These are phyloP conservation scores for Acanthopleura granulata DNA, from an alignment of 2,888 invertebrate genomes.

Conservation along the genomic window DNA sequence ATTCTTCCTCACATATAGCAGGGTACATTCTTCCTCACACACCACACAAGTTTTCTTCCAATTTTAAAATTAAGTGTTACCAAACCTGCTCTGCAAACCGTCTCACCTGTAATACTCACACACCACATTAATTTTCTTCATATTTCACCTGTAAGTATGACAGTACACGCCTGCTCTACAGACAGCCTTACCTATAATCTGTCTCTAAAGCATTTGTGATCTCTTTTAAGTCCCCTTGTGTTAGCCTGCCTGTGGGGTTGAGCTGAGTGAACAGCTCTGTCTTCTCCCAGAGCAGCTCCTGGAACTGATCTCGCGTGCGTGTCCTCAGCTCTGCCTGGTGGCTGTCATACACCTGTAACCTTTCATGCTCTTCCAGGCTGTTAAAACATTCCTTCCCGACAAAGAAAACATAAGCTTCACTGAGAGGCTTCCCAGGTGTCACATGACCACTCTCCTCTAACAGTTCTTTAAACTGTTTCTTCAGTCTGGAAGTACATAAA, in stretches of 20 bases:
- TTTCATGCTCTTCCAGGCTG: conserved; percentile 89
- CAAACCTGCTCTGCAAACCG: no score
- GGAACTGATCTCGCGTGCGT: conserved; percentile 79
- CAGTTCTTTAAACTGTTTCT: conserved; percentile 92
- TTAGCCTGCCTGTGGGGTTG: conserved; percentile 88
- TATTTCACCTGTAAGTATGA: no score
- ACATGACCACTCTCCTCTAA: conserved; percentile 95
- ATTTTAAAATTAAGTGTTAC: no score
- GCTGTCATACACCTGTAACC: conserved; percentile 91
- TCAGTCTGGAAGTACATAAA: conserved; percentile 79
- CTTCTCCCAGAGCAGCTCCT: conserved; percentile 92
- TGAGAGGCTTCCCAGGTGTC: conserved; percentile 92
- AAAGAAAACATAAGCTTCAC: conserved; percentile 86
- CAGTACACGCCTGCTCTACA: no score
- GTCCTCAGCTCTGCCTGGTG: conserved; percentile 76
- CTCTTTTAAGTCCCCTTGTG: conserved; percentile 93
- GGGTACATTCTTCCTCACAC: no score
- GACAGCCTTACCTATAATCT: conserved; percentile 81
- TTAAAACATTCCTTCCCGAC: conserved; percentile 96
- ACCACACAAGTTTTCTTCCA: no score
- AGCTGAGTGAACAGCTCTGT: conserved; percentile 94
- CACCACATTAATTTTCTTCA: no score
- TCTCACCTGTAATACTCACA: no score
- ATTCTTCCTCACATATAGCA: no score
- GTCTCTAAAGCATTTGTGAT: conserved; percentile 92